Percentiles rank a stretch among this genome's conserved stretches.
Conservation (phyloP, 23 tunicate genomes). For the Diplosoma virens region DNA sequence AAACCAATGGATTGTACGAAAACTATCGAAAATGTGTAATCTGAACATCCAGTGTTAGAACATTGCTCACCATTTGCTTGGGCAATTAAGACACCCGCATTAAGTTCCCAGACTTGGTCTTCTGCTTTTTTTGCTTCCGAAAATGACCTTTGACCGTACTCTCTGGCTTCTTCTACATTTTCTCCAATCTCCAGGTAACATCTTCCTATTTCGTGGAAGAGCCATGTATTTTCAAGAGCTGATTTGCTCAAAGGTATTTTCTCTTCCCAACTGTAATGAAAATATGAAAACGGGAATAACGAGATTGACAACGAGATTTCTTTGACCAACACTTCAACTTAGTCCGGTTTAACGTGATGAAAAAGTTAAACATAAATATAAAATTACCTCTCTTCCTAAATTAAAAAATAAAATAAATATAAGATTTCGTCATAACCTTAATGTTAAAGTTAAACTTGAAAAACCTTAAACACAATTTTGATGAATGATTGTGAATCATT, state of each 20-base stretch:
- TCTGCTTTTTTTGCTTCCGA: constrained; percentile 84
- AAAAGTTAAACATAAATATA: not conserved
- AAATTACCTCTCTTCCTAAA: no score
- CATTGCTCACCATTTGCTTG: constrained; percentile 94
- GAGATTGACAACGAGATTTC: no score
- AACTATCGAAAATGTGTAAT: no score
- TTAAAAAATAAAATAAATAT: not conserved
- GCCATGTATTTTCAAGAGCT: constrained; percentile 87
- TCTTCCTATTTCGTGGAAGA: constrained; percentile 91
- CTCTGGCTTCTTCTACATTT: constrained; percentile 54
- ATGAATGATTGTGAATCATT: no score
- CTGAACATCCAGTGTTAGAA: no score
- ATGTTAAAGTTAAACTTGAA: no score
- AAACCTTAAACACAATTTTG: no score
- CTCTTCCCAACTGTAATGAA: constrained; percentile 75
- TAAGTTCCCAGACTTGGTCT: constrained; percentile 90
- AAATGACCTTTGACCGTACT: constrained; percentile 75
- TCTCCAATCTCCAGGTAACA: constrained; percentile 82
- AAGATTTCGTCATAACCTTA: no score
- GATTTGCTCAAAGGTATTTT: constrained; percentile 87
- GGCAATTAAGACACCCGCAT: constrained; percentile 88
- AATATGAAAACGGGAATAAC: no score
- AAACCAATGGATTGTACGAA: no score
- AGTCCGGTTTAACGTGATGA: no score
- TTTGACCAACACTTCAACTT: no score